Evolutionary conservation across 1,140 invertebrate genomes (phyloP), one percentile per base, ranked within the genome.

Genomic region (Calliphora vicina): DNA sequence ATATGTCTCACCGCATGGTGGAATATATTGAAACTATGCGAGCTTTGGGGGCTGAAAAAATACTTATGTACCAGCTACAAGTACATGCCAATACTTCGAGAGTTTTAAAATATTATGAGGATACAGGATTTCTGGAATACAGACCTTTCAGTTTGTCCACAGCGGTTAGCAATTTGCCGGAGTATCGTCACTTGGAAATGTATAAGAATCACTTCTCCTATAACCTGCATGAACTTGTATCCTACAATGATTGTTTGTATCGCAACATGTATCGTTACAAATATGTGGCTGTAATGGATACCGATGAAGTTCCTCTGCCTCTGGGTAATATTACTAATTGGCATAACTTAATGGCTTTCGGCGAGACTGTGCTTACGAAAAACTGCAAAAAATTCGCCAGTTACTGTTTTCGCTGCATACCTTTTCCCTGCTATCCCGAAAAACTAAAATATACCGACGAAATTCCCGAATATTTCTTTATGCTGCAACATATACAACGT

Each of bases 211-310:
- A 93, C 2, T 96, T 95, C 85, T 93, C 96, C 88, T 97, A 97
- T 86, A 90, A 96, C 3, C 95, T 97, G 86, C 97, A 97, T 90
- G 97, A 99, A 89, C 91, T 99, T 25, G 96, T 99, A 83, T 96
- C 97, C 0, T 98, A 98, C 92, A 98, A 98, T 91, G 97, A 99
- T 88, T 99, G 97, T 88, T 91, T 98, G 1, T 98, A 99, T 91
- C 94, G 97, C 82, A 96, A 97, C 88, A 93, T 97, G 92, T 97
- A 97, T 90, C 92, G 94, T 71, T 98, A 97, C 88, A 94, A 97
- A 72, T 98, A 97, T 91, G 94, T 99, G 29, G 96, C 95, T 0
- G 91, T 98, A 5, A 89, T 98, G 23, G 97, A 99, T 87, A 96
- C 96, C 61, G 97, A 99, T 90, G 97, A 99, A 90, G 94, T 98